These are phyloP conservation scores for Hermaeophaga mercurialis DNA, from an alignment of 2,888 invertebrate species.

Conservation along the genomic window DNA sequence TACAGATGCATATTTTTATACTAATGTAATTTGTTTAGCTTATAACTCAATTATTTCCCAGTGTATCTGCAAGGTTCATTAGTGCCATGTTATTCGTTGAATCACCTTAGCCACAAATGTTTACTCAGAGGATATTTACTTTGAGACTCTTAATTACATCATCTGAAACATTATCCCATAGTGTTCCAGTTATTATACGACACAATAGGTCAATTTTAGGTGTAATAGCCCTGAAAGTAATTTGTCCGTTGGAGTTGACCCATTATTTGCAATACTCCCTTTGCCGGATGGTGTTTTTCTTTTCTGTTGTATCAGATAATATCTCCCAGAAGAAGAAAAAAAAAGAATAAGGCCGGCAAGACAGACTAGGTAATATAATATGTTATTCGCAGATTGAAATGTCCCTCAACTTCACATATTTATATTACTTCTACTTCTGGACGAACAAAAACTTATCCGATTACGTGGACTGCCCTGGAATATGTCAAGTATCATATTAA, in stretches of 20 bases:
- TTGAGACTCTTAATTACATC: slow-evolving; percentile 11
- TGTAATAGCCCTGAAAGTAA: slow-evolving; percentile 28
- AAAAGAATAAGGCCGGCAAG: slow-evolving; percentile 25
- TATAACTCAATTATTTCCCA: too few species aligned
- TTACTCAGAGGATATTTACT: not conserved
- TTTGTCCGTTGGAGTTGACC: slow-evolving; percentile 19
- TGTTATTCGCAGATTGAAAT: slow-evolving; percentile 37
- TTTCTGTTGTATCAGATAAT: slow-evolving; percentile 31
- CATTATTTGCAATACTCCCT: slow-evolving; percentile 27
- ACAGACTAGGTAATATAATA: slow-evolving; percentile 33
- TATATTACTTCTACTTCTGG: slow-evolving; percentile 8
- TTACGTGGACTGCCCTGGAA: slow-evolving; percentile 6
- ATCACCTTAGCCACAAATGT: not conserved
- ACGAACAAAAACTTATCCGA: slow-evolving; percentile 20
- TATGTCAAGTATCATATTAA: not conserved
- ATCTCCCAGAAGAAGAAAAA: slow-evolving; percentile 24
- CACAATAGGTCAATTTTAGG: slow-evolving; percentile 26
- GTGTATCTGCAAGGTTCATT: too few species aligned
- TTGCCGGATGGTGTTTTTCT: slow-evolving; percentile 21
- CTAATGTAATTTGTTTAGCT: too few species aligned
- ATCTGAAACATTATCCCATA: slow-evolving; percentile 22
- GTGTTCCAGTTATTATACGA: slow-evolving; percentile 16
- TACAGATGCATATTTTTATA: too few species aligned
- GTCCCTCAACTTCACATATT: slow-evolving; percentile 27
- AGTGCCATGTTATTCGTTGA: not conserved